Evolutionary conservation across 2,888 invertebrate genomes (phyloP).

Genomic region (Nomada flava): DNA sequence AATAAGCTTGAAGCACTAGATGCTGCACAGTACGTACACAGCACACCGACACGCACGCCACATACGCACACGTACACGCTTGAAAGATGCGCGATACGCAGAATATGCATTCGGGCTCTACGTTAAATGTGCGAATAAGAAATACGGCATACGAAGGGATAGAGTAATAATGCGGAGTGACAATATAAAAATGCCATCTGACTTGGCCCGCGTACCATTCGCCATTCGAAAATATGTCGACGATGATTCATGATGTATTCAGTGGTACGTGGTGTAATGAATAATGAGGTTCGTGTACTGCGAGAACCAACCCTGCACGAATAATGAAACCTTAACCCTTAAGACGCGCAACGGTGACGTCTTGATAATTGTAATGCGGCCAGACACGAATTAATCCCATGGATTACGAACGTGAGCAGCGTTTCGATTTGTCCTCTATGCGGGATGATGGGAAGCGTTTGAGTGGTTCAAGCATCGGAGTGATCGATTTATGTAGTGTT

Average conservation of each 20-base stretch:
- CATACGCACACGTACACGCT: slow-evolving; percentile 56
- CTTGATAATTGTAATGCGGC: background rate
- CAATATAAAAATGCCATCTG: slow-evolving; percentile 49
- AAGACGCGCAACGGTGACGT: background rate
- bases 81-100: slow-evolving; percentile 67
- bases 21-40: slow-evolving; percentile 65
- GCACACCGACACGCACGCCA: slow-evolving; percentile 52
- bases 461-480: background rate
- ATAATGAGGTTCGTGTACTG: slow-evolving; percentile 28
- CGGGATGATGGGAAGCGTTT: slow-evolving; percentile 2
- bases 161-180: slow-evolving; percentile 58
- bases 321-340: slow-evolving; percentile 22
- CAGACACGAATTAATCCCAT: background rate
- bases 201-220: slow-evolving; percentile 46
- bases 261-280: slow-evolving; percentile 21
- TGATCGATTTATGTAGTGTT: background rate
- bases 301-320: slow-evolving; percentile 45
- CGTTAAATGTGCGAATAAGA: slow-evolving; percentile 66
- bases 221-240: slow-evolving; percentile 31
- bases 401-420: background rate
- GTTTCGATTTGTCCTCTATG: background rate
- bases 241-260: slow-evolving; percentile 32
- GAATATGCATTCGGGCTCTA: slow-evolving; percentile 69
- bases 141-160: slow-evolving; percentile 60
- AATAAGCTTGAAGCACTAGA: slow-evolving; percentile 72